phyloP scores from a whole-genome alignment of 2,797 vertebrate species.

The Jordanella pulchra region DNA sequence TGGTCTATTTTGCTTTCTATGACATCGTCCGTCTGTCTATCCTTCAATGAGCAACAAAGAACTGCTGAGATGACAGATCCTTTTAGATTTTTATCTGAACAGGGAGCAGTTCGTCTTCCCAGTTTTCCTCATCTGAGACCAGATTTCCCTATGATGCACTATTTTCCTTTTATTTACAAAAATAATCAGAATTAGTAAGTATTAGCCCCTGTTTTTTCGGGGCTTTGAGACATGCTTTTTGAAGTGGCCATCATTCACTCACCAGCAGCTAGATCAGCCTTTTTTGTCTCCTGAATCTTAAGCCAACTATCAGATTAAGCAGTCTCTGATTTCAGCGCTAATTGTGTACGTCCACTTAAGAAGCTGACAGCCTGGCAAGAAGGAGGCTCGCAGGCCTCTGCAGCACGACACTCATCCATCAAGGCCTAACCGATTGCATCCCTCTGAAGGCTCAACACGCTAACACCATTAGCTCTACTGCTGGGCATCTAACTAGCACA shows the following conservation, averaged over 20 bases:
- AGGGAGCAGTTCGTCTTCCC: slow-evolving; percentile 12
- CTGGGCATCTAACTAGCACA: slow-evolving; percentile 82
- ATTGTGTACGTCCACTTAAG: slow-evolving; percentile 91
- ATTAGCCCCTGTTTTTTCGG: slow-evolving; percentile 70
- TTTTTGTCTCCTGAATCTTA: slow-evolving; percentile 79
- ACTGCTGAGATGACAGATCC: slow-evolving; percentile 14
- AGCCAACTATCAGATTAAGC: slow-evolving; percentile 87
- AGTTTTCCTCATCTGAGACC: slow-evolving; percentile 1
- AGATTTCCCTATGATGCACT: slow-evolving; percentile 13
- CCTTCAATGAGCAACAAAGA: slow-evolving; percentile 17
- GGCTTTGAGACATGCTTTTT: slow-evolving; percentile 57
- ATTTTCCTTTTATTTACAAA: slow-evolving; percentile 41
- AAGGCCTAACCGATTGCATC: slow-evolving; percentile 89
- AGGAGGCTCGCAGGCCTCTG: slow-evolving; percentile 80
- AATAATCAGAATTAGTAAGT: slow-evolving; percentile 74
- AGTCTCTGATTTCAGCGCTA: slow-evolving; percentile 89
- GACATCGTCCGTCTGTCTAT: slow-evolving; percentile 32
- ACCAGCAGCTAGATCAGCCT: slow-evolving; percentile 71
- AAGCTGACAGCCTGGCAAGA: slow-evolving; percentile 87
- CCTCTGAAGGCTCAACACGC: slow-evolving; percentile 82
- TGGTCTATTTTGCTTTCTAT: slow-evolving; percentile 40
- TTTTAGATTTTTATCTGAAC: slow-evolving; percentile 11
- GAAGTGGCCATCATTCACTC: slow-evolving; percentile 70
- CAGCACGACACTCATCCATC: slow-evolving; percentile 88
- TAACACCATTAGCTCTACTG: slow-evolving; percentile 82